Conservation (phyloP, 2,113 vertebrate species). For the Syngnathoides biaculeatus region DNA sequence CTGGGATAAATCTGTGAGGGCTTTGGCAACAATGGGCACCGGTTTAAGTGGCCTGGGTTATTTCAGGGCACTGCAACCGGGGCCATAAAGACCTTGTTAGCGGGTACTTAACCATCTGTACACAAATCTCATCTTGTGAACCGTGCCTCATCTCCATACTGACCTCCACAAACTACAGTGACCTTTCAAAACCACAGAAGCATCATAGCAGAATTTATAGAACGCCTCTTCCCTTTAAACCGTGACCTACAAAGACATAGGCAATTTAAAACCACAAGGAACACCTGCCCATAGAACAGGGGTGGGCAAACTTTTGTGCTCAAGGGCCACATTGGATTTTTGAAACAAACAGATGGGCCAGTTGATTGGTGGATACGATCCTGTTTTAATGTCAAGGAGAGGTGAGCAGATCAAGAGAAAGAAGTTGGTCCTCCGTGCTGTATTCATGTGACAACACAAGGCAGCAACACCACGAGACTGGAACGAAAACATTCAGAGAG, state of each 20-base stretch:
- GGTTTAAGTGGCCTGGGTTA: slow-evolving; percentile 48
- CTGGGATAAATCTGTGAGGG: slow-evolving; percentile 36
- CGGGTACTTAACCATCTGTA: slow-evolving; percentile 77
- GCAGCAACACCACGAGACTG: not conserved
- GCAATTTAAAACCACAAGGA: slow-evolving; percentile 34
- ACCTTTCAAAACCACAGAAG: slow-evolving; percentile 61
- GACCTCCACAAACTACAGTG: slow-evolving; percentile 65
- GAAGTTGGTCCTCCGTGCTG: slow-evolving; percentile 17
- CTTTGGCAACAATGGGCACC: slow-evolving; percentile 40
- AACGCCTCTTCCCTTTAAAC: slow-evolving; percentile 54
- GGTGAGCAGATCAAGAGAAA: slow-evolving; percentile 52
- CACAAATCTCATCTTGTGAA: slow-evolving; percentile 56
- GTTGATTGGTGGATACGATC: not conserved
- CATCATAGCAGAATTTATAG: slow-evolving; percentile 58
- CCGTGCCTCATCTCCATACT: slow-evolving; percentile 59
- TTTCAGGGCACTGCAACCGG: slow-evolving; percentile 54
- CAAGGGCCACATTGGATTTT: not conserved
- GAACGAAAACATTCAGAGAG: slow-evolving; percentile 12
- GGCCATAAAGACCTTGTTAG: slow-evolving; percentile 69
- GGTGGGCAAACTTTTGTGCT: not conserved
- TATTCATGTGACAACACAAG: slow-evolving; percentile 5
- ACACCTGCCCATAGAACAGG: slow-evolving; percentile 34
- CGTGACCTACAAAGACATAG: slow-evolving; percentile 39
- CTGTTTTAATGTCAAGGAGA: slow-evolving; percentile 36
- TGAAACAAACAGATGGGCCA: slow-evolving; percentile 15